Evolutionary conservation across 2,888 invertebrate species (phyloP), one percentile per base, ranked within the genome.

Genomic region (Esperia sulphurella): DNA sequence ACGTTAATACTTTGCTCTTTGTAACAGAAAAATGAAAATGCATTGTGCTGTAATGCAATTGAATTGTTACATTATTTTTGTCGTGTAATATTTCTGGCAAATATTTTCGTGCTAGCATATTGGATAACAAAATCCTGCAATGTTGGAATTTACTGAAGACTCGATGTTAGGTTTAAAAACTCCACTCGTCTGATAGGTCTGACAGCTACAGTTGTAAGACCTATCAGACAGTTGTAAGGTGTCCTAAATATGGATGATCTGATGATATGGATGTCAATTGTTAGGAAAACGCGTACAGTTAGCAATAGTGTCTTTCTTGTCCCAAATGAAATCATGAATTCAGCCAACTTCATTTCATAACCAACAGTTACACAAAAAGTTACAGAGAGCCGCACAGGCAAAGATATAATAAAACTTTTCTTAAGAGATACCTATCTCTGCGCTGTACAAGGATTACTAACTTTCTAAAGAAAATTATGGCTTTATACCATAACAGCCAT

Each of bases 1-100:
- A 69, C 73, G 65, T 69, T 80, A 79, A 79, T 80, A 76, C 71
- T 70, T 70, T 63, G 62, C 70, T 68, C 65, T 73, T 75, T 77
- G 68, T 74, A 75, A 66, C 70, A 65, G 59, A 76, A 21, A 21
- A 21, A 21, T 21, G 21, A 21, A 75, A 79, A 78, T 74, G 68
- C 68, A 72, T 75, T 76, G 63, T 59, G 63, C 58, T 63, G 61
- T 70, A 76, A 76, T 71, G 68, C 69, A 68, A 75, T 72, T 68
- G 68, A 59, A 71, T 58, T 54, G 59, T 65, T 63, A 59, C 56
- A 53, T 58, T 54, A 64, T 59, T 65, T 65, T 52, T 49, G 48
- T 49, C 43, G 14, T 29, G 41, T 51, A n/a, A 7, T 39, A 13
- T 39, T 48, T 48, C n/a, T 30, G 21, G 14, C 8, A 30, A 43